Conservation (phyloP, 1,140 invertebrate genomes). For the Meloidogyne floridensis region DNA sequence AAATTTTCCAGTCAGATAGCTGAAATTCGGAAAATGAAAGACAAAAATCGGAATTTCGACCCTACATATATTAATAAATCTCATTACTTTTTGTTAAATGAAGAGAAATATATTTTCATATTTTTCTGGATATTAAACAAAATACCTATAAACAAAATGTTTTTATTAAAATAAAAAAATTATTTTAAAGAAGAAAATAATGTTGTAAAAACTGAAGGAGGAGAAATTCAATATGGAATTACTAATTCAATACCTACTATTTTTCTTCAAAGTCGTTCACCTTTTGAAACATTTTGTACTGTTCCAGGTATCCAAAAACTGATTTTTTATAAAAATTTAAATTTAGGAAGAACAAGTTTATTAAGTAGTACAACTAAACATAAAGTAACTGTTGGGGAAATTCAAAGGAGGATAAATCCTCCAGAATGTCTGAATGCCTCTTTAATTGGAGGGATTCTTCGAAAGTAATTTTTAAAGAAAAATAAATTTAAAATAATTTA, state of each 20-base stretch:
- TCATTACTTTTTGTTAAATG: too few relatives aligned
- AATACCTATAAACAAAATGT: too few relatives aligned
- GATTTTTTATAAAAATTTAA: not conserved
- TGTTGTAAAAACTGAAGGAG: not conserved
- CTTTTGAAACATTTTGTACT: slow-evolving; percentile 58
- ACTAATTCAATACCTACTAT: not conserved
- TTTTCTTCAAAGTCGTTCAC: slow-evolving; percentile 35
- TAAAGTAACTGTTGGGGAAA: slow-evolving; percentile 98
- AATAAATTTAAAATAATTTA: not conserved
- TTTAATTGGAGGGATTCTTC: slow-evolving; percentile 90
- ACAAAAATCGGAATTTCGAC: too few relatives aligned
- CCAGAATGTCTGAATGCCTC: slow-evolving; percentile 99
- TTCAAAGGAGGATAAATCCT: slow-evolving; percentile 91
- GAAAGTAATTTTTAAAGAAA: slow-evolving; percentile 74
- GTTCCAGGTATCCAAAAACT: slow-evolving; percentile 38
- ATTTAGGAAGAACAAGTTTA: slow-evolving; percentile 80
- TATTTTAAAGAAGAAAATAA: not conserved
- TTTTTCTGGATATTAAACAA: too few relatives aligned
- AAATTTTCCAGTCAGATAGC: too few relatives aligned
- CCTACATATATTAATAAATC: too few relatives aligned
- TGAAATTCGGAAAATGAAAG: too few relatives aligned
- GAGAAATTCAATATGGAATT: not conserved
- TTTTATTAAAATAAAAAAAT: not conserved
- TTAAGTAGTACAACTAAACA: slow-evolving; percentile 98
- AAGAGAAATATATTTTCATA: too few relatives aligned